Evolutionary conservation across 2,113 vertebrate genomes (phyloP).

Genomic region (Capreolus pygargus): DNA sequence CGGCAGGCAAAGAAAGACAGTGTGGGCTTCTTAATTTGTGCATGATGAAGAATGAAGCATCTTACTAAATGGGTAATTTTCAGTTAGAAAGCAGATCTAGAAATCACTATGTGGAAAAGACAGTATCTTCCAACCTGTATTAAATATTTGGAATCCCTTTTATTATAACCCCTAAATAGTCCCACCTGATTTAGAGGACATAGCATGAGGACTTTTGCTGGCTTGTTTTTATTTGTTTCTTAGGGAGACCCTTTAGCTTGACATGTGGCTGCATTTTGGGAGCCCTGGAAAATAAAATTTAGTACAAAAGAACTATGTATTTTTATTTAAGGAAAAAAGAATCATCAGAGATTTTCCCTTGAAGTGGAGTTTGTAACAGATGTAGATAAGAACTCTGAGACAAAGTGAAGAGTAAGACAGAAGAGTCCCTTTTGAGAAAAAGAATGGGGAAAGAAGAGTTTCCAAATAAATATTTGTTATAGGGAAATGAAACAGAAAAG

Average conservation of each 20-base stretch:
- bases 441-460: not conserved
- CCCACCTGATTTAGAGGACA: not conserved
- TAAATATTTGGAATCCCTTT: not conserved
- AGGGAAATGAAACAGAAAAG: not conserved
- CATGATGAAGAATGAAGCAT: not conserved
- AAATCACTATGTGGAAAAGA: accelerated
- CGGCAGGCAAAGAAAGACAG: not conserved
- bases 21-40: not conserved
- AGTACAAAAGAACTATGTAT: not conserved
- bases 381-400: not conserved
- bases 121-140: not conserved
- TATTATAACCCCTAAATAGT: accelerated
- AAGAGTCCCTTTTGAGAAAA: not conserved
- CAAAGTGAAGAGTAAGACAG: not conserved
- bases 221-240: not conserved
- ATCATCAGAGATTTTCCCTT: not conserved
- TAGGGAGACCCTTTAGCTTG: not conserved
- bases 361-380: not conserved
- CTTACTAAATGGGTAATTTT: not conserved
- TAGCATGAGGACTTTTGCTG: not conserved
- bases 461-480: not conserved
- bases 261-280: not conserved
- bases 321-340: constrained; percentile 13
- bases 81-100: not conserved
- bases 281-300: not conserved